A percentile compares a stretch with the other conserved stretches of the same genome.
phyloP scores from a whole-genome alignment of 1,140 invertebrate species.

The Aleiodes sp. region DNA sequence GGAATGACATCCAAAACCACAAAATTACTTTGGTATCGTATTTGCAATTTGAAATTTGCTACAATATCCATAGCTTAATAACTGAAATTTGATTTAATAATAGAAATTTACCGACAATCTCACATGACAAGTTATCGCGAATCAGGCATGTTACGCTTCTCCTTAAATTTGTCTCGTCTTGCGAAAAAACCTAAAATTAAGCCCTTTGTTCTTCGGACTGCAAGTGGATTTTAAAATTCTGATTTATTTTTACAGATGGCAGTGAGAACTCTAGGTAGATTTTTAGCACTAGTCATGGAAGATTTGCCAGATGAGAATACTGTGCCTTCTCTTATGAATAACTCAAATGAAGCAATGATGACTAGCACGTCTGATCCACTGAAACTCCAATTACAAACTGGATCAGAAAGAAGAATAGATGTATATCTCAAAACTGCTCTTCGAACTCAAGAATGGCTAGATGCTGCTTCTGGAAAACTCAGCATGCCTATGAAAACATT shows the following conservation, averaged over 20 bases:
- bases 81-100: too few relatives aligned
- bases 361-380: constrained; percentile 23
- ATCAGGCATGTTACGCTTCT: too few relatives aligned
- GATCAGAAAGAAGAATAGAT: constrained; percentile 50
- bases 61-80: too few relatives aligned
- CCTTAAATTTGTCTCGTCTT: too few relatives aligned
- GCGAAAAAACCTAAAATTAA: too few relatives aligned
- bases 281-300: constrained; percentile 64
- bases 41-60: too few relatives aligned
- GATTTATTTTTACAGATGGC: constrained; percentile 64
- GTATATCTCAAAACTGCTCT: constrained; percentile 60
- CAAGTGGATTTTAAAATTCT: too few relatives aligned
- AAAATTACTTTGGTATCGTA: constrained; percentile 68
- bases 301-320: constrained; percentile 50
- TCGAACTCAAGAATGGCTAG: constrained; percentile 68
- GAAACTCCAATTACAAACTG: constrained; percentile 30
- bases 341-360: not conserved
- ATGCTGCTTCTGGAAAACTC: constrained; percentile 68
- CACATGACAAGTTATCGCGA: too few relatives aligned
- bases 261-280: constrained; percentile 64
- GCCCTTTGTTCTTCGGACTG: too few relatives aligned
- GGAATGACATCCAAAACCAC: constrained; percentile 70
- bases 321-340: not conserved
- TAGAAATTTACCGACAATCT: too few relatives aligned
- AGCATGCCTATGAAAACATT: constrained; percentile 64